Conservation (phyloP, 2,888 invertebrate genomes). For the Pheosia gnoma region DNA sequence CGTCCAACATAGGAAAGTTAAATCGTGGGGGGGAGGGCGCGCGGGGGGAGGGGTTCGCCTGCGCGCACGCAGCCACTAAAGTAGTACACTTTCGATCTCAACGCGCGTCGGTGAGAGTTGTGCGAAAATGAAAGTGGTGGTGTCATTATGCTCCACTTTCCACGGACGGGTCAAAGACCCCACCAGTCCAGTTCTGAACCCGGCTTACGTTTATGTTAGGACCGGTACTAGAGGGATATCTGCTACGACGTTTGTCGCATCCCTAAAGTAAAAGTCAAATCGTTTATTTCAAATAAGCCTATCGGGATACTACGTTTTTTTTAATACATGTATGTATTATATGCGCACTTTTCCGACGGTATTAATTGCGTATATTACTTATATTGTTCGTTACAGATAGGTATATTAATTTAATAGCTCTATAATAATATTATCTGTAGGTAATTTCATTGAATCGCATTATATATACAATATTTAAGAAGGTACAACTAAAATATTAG, state of each 20-base stretch:
- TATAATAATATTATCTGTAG: too few relatives aligned
- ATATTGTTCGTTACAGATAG: too few relatives aligned
- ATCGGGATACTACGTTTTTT: too few relatives aligned
- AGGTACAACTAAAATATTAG: too few relatives aligned
- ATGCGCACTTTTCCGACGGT: background rate
- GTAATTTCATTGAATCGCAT: too few relatives aligned
- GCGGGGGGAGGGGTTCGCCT: conserved; percentile 45
- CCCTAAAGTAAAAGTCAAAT: too few relatives aligned
- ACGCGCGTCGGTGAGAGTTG: conserved; percentile 82
- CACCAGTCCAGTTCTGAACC: conserved; percentile 60
- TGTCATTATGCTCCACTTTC: conserved; percentile 83
- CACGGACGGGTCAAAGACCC: conserved; percentile 77
- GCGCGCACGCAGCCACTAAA: conserved; percentile 78
- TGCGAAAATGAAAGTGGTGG: conserved; percentile 86
- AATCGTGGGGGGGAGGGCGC: conserved; percentile 43
- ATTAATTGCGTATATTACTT: too few relatives aligned
- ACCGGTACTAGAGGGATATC: conserved; percentile 40
- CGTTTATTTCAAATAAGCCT: too few relatives aligned
- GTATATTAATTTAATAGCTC: too few relatives aligned
- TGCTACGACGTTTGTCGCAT: background rate
- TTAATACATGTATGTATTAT: too few relatives aligned
- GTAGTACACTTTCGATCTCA: conserved; percentile 83
- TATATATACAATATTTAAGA: too few relatives aligned
- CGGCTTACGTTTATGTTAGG: conserved; percentile 62
- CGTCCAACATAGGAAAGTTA: conserved; percentile 77